phyloP scores from a whole-genome alignment of 2,113 vertebrate species.

The Arvicanthis niloticus region DNA sequence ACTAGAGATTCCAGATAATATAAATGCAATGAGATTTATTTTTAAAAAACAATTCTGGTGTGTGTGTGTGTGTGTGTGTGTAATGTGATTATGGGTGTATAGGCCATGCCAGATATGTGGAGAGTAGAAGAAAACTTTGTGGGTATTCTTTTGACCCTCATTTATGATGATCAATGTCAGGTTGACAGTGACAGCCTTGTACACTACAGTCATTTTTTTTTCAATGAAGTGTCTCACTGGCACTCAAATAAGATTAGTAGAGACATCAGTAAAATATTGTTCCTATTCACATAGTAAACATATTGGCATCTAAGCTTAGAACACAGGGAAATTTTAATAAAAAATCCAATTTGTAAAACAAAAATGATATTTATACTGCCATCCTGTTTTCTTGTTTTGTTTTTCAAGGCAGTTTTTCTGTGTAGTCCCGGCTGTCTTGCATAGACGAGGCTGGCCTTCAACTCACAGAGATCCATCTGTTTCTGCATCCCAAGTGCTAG shows the following conservation, averaged over 20 bases:
- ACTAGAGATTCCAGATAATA: not conserved
- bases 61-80: not conserved
- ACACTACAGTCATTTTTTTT: not conserved
- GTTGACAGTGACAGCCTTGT: not conserved
- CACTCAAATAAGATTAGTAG: not conserved
- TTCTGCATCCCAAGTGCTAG: too few species aligned
- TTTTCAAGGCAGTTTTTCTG: too few species aligned
- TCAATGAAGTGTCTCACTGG: not conserved
- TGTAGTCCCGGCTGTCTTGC: too few species aligned
- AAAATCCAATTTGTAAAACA: not conserved
- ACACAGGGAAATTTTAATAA: not conserved
- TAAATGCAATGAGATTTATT: not conserved
- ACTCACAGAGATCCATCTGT: too few species aligned
- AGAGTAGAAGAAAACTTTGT: not conserved
- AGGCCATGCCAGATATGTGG: not conserved
- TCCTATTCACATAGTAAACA: not conserved
- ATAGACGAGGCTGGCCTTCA: too few species aligned
- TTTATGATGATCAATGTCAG: not conserved
- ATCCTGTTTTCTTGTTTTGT: not conserved
- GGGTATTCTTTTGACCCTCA: not conserved
- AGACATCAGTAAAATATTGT: too few species aligned
- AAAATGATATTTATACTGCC: not conserved
- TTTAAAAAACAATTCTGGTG: not conserved
- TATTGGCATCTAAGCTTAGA: not conserved
- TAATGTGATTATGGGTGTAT: not conserved